Evolutionary conservation across 2,888 invertebrate species (phyloP).

Genomic region (Ecdyonurus torrentis): DNA sequence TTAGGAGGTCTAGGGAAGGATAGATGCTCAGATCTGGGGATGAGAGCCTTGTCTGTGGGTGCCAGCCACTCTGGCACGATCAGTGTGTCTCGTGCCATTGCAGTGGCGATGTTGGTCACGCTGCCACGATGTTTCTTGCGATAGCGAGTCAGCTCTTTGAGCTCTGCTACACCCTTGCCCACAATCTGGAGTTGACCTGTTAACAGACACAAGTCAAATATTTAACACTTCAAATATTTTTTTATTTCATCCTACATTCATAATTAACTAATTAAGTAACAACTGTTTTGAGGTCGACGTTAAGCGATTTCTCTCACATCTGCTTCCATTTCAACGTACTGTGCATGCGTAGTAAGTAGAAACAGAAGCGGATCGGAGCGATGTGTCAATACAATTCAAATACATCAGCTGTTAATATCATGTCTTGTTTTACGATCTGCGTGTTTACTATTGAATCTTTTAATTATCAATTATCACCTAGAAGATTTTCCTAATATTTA

Average conservation of each 20-base stretch:
- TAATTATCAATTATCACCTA: too few species aligned
- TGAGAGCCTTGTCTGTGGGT: constrained; percentile 52
- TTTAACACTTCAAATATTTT: not conserved
- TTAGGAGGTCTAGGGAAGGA: constrained; percentile 85
- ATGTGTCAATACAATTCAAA: too few species aligned
- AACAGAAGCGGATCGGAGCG: too few species aligned
- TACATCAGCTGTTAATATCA: too few species aligned
- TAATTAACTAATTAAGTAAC: too few species aligned
- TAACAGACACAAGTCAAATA: not conserved
- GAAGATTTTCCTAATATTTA: too few species aligned
- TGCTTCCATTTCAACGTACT: too few species aligned
- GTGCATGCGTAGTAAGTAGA: too few species aligned
- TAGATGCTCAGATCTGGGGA: constrained; percentile 64
- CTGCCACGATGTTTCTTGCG: constrained; percentile 41
- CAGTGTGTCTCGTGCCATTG: constrained; percentile 39
- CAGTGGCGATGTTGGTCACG: constrained; percentile 53
- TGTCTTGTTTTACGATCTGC: too few species aligned
- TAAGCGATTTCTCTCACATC: too few species aligned
- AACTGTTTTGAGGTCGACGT: too few species aligned
- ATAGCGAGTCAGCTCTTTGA: constrained; percentile 36
- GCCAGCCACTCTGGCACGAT: constrained; percentile 52
- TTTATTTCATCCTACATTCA: not conserved
- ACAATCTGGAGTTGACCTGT: constrained; percentile 33
- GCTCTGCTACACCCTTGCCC: constrained; percentile 35
- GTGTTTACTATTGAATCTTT: too few species aligned